phyloP scores from a whole-genome alignment of 1,140 invertebrate species.

The Steinernema feltiae region DNA sequence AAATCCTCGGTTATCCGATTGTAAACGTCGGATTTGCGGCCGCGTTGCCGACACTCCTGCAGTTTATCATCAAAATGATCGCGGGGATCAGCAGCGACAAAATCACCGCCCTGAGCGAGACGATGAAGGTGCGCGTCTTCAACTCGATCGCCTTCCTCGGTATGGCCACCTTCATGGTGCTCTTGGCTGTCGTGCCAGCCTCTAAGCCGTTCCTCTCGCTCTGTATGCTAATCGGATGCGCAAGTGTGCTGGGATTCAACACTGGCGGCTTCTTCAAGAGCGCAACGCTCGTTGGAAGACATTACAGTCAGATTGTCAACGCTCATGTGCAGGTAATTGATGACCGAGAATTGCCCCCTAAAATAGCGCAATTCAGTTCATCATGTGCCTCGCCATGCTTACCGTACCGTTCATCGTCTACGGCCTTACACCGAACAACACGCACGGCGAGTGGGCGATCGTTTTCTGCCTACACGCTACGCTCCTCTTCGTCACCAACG shows the following conservation, averaged over 20 bases:
- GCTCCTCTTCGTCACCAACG: slow-evolving; percentile 21
- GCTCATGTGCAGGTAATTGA: neutral
- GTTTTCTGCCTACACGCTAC: slow-evolving; percentile 23
- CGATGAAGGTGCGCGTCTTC: slow-evolving; percentile 37
- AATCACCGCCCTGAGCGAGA: slow-evolving; percentile 7
- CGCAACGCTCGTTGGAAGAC: slow-evolving; percentile 41
- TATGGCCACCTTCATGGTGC: slow-evolving; percentile 41
- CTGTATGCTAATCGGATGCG: slow-evolving; percentile 22
- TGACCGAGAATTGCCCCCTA: neutral
- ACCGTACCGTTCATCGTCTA: no score
- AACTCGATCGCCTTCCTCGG: slow-evolving; percentile 44
- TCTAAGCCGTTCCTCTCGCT: slow-evolving; percentile 8
- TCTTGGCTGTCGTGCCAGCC: slow-evolving; percentile 24
- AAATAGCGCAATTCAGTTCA: no score
- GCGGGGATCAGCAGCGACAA: neutral
- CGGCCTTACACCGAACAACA: no score
- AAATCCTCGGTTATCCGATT: slow-evolving; percentile 32
- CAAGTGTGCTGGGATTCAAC: slow-evolving; percentile 41
- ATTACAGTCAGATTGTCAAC: slow-evolving; percentile 38
- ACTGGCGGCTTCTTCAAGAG: slow-evolving; percentile 46
- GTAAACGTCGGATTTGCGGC: slow-evolving; percentile 37
- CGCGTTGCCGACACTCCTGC: slow-evolving; percentile 31
- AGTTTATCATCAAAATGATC: slow-evolving; percentile 34
- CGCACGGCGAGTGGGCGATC: slow-evolving; percentile 32
- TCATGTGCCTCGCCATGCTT: no score